These are phyloP conservation scores for Rhaphigaster nebulosa DNA, from an alignment of 2,888 invertebrate genomes.

Conservation along the genomic window DNA sequence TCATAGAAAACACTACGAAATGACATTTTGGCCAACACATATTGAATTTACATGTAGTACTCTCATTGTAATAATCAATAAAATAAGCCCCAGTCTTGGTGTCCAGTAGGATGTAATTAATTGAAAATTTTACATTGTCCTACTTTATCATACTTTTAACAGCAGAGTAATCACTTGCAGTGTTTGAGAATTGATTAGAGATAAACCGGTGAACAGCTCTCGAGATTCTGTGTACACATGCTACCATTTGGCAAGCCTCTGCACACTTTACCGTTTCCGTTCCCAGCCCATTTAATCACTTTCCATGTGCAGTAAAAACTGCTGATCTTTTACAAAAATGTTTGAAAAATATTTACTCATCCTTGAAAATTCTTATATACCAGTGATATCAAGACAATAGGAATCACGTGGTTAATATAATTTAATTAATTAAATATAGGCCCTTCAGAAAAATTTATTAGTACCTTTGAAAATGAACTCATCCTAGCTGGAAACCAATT, in stretches of 20 bases:
- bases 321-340: background rate
- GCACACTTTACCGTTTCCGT: background rate
- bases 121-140: background rate
- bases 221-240: constrained; percentile 26
- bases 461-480: background rate
- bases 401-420: too few species aligned
- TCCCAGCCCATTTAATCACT: background rate
- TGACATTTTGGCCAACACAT: too few species aligned
- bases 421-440: too few species aligned
- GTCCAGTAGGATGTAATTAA: background rate
- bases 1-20: too few species aligned
- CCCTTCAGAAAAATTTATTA: too few species aligned
- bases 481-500: too few species aligned
- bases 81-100: too few species aligned
- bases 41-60: too few species aligned
- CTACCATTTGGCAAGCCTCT: background rate
- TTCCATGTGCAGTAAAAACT: background rate
- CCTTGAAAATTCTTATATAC: too few species aligned
- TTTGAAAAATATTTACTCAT: background rate
- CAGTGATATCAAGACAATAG: too few species aligned
- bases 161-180: background rate
- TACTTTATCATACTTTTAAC: background rate
- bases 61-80: too few species aligned
- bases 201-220: background rate
- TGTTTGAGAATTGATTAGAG: constrained; percentile 5